Conservation (phyloP, 2,888 invertebrate species). For the Melieria omissa region DNA sequence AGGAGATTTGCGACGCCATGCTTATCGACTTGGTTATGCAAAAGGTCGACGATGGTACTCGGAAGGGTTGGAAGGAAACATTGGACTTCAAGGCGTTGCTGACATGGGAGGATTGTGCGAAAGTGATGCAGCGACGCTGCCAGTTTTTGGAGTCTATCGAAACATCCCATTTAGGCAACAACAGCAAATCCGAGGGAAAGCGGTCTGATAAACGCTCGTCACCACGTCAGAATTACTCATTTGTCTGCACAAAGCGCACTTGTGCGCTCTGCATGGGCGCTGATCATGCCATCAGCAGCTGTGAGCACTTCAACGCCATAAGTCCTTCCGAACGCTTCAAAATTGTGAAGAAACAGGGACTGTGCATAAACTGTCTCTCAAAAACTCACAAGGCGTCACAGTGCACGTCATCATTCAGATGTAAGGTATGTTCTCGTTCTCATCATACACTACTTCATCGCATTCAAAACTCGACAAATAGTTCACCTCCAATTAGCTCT, state of each 20-base stretch:
- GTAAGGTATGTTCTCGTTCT: constrained; percentile 10
- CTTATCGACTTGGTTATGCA: constrained; percentile 22
- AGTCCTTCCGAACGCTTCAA: neutral
- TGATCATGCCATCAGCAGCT: too few species aligned
- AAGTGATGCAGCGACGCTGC: constrained; percentile 29
- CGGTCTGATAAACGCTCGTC: too few species aligned
- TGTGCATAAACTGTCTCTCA: constrained; percentile 15
- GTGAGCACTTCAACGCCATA: neutral
- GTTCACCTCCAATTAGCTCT: neutral
- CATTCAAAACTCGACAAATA: neutral
- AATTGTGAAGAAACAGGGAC: neutral
- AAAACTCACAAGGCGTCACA: neutral
- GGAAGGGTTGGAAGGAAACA: constrained; percentile 36
- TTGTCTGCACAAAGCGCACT: too few species aligned
- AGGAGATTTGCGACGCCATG: too few species aligned
- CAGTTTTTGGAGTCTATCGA: constrained; percentile 34
- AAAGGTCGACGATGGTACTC: constrained; percentile 33
- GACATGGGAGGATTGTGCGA: constrained; percentile 34
- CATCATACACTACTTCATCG: constrained; percentile 7
- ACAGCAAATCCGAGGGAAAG: too few species aligned
- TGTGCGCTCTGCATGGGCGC: too few species aligned
- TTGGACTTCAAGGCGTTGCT: constrained; percentile 35
- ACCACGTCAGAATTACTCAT: too few species aligned
- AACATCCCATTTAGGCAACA: too few species aligned
- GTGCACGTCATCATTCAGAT: constrained; percentile 7